Evolutionary conservation across 2,113 vertebrate genomes (phyloP).

Genomic region (Malurus alboscapulatus): DNA sequence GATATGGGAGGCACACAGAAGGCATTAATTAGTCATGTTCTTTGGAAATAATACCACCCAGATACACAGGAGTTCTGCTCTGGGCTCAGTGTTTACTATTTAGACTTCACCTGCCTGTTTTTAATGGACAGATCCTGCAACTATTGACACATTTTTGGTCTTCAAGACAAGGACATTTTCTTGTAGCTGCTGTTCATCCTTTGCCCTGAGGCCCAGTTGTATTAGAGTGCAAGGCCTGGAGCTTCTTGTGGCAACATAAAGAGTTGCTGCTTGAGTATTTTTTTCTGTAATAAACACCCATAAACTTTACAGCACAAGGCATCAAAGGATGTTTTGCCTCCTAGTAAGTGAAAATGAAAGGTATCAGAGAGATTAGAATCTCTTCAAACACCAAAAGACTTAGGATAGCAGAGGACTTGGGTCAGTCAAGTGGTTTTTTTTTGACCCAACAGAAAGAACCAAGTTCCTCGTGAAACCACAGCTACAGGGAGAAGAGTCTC

Average conservation of each 20-base stretch:
- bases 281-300: background rate
- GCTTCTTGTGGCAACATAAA: background rate
- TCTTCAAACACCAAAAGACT: background rate
- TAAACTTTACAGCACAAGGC: background rate
- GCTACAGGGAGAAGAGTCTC: background rate
- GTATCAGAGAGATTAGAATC: background rate
- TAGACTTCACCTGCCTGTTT: background rate
- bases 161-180: background rate
- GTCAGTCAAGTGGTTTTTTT: background rate
- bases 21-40: background rate
- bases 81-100: background rate
- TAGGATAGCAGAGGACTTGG: background rate
- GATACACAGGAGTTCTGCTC: background rate
- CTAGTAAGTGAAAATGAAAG: background rate
- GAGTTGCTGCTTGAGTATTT: background rate
- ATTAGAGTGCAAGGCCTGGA: background rate
- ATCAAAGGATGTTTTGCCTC: background rate
- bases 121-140: accelerated
- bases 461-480: background rate
- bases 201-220: background rate
- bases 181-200: background rate
- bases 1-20: background rate
- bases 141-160: background rate
- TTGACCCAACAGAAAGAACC: background rate
- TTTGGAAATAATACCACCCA: background rate